A percentile compares a stretch with the other conserved stretches of the same genome.
Evolutionary conservation across 2,797 vertebrate genomes (phyloP).

Genomic region (Myoxocephalus aenaeus): DNA sequence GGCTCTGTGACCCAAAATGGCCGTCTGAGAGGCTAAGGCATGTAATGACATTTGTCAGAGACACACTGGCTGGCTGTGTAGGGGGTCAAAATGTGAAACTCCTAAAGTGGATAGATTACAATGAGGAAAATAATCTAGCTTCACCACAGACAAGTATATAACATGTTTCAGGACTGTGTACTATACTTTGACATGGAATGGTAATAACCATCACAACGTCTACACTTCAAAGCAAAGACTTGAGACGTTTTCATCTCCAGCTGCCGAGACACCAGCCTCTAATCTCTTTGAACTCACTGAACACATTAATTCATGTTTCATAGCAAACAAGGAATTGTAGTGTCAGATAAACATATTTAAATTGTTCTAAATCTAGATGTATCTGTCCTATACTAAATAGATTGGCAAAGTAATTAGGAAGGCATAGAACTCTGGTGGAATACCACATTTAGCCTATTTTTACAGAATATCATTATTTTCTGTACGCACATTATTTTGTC

Average conservation of each 20-base stretch:
- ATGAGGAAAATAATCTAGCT: not conserved
- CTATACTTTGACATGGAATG: not conserved
- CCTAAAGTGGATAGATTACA: conserved; percentile 27
- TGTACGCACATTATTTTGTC: not conserved
- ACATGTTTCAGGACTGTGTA: not conserved
- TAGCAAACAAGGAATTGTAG: not conserved
- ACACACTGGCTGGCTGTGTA: conserved; percentile 50
- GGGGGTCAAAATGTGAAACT: conserved; percentile 40
- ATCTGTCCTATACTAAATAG: not conserved
- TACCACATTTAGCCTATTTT: not conserved
- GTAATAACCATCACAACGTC: not conserved
- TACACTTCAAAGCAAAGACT: conserved; percentile 14
- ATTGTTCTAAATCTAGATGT: not conserved
- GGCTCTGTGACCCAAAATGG: conserved; percentile 67
- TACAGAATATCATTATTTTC: not conserved
- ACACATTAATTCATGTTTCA: not conserved
- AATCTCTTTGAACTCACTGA: not conserved
- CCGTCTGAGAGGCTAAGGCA: conserved; percentile 59
- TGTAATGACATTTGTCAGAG: conserved; percentile 70
- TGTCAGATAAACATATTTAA: not conserved
- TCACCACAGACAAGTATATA: not conserved
- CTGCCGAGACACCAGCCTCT: not conserved
- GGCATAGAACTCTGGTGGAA: not conserved
- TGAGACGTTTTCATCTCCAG: not conserved
- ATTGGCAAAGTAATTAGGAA: not conserved